Percentiles rank a stretch among this genome's conserved stretches.
phyloP scores from a whole-genome alignment of 2,888 invertebrate genomes.

The Morpho helenor region DNA sequence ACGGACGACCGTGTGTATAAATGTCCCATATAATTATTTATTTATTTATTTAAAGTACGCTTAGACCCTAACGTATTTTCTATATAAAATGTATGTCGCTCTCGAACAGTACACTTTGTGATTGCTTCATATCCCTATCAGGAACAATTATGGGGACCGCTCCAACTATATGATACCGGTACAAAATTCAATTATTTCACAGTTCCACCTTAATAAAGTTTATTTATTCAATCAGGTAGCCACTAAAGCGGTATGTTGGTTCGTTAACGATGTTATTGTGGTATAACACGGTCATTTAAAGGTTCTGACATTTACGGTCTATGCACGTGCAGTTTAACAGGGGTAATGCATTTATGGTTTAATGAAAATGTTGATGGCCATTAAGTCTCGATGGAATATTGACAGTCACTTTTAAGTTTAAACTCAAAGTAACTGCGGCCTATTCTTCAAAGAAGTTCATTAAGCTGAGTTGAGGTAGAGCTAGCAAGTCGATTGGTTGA shows the following conservation, averaged over 20 bases:
- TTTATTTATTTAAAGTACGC: not conserved
- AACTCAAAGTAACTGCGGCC: too few relatives aligned
- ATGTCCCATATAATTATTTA: too few relatives aligned
- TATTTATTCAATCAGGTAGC: conserved; percentile 39
- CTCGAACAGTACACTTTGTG: conserved; percentile 26
- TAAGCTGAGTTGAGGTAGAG: too few relatives aligned
- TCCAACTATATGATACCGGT: conserved; percentile 39
- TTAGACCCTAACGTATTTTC: conserved; percentile 1
- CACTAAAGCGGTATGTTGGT: conserved; percentile 26
- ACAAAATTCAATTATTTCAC: conserved; percentile 49
- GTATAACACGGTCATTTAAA: conserved; percentile 12
- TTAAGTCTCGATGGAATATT: too few relatives aligned
- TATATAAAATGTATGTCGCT: conserved; percentile 10
- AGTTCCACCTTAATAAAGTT: conserved; percentile 38
- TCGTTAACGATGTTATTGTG: conserved; percentile 18
- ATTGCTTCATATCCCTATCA: conserved; percentile 39
- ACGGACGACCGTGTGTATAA: too few relatives aligned
- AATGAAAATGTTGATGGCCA: not conserved
- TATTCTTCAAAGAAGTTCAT: too few relatives aligned
- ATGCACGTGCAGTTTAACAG: conserved; percentile 1
- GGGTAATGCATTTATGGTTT: conserved; percentile 12
- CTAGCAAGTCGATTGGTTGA: too few relatives aligned
- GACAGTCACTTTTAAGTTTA: too few relatives aligned
- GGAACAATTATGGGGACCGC: conserved; percentile 38
- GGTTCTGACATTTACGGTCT: conserved; percentile 13